phyloP scores from a whole-genome alignment of 2,113 vertebrate genomes.

The Leptobrachium leishanense region DNA sequence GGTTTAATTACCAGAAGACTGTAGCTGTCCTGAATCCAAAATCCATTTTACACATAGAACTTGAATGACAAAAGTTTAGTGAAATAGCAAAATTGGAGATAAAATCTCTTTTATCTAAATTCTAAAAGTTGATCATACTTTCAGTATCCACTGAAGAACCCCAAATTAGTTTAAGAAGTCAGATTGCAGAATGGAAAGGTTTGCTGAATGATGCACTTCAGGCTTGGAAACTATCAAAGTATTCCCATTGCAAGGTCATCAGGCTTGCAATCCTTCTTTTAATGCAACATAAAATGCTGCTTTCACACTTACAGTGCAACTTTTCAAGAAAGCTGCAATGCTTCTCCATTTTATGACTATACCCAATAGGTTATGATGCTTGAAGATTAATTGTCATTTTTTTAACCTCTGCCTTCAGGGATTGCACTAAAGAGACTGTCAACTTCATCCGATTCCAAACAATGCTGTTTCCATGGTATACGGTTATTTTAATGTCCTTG shows the following conservation, averaged over 20 bases:
- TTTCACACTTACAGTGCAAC: conserved; percentile 19
- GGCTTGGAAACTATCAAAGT: neutral
- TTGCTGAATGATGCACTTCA: conserved; percentile 17
- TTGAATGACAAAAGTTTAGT: too few relatives aligned
- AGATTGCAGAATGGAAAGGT: conserved; percentile 4
- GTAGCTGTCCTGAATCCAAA: too few relatives aligned
- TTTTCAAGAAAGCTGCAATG: conserved; percentile 20
- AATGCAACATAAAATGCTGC: conserved; percentile 17
- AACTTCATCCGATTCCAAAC: neutral
- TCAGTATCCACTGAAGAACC: too few relatives aligned
- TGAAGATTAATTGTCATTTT: conserved; percentile 14
- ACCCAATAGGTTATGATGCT: conserved; percentile 3
- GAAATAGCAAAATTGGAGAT: too few relatives aligned
- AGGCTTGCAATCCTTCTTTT: neutral
- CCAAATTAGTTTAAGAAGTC: too few relatives aligned
- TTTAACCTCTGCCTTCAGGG: conserved; percentile 1
- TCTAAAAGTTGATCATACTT: too few relatives aligned
- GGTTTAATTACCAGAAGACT: too few relatives aligned
- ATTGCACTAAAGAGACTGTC: conserved; percentile 1
- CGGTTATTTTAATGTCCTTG: too few relatives aligned
- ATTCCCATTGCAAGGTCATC: conserved; percentile 26
- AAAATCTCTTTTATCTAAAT: too few relatives aligned
- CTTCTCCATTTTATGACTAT: conserved; percentile 8
- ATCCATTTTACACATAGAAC: too few relatives aligned
- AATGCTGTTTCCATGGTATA: neutral